A percentile compares a stretch with the other conserved stretches of the same genome.
Evolutionary conservation across 2,888 invertebrate genomes (phyloP).

Genomic region (Heliconius aoede): DNA sequence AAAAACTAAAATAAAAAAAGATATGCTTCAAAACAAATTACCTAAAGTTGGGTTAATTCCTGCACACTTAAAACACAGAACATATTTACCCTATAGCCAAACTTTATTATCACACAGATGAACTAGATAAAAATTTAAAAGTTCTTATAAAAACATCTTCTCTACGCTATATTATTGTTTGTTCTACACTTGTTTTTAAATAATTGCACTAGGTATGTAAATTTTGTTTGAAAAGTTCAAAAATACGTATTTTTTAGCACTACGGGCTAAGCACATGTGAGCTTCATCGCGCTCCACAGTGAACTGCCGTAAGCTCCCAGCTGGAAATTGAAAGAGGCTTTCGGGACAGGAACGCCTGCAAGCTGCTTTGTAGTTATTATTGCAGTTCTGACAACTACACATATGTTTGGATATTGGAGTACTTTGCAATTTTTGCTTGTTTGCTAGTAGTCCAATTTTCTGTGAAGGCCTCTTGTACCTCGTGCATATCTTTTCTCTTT

Average conservation of each 20-base stretch:
- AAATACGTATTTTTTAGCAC: slow-evolving; percentile 45
- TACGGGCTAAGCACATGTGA: slow-evolving; percentile 50
- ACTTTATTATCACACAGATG: slow-evolving; percentile 19
- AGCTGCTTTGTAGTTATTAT: slow-evolving; percentile 68
- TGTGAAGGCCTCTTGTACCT: not conserved
- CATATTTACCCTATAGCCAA: slow-evolving; percentile 30
- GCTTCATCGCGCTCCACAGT: slow-evolving; percentile 47
- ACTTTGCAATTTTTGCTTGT: slow-evolving; percentile 20
- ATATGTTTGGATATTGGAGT: slow-evolving; percentile 30
- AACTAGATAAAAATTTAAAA: slow-evolving; percentile 1
- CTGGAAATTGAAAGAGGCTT: slow-evolving; percentile 57
- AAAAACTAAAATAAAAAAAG: slow-evolving; percentile 24
- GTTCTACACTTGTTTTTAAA: slow-evolving; percentile 12
- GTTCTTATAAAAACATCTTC: slow-evolving; percentile 6
- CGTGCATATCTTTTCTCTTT: not conserved
- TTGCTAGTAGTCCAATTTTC: slow-evolving; percentile 11
- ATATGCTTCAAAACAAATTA: slow-evolving; percentile 34
- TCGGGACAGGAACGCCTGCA: slow-evolving; percentile 56
- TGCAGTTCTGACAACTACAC: slow-evolving; percentile 42
- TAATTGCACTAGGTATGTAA: not conserved
- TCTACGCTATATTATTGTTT: not conserved
- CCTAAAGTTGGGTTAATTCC: slow-evolving; percentile 44
- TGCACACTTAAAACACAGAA: slow-evolving; percentile 36
- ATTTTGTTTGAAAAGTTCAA: slow-evolving; percentile 37
- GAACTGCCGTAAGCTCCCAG: slow-evolving; percentile 52